These are phyloP conservation scores for Cephus pygmeus DNA, from an alignment of 2,888 invertebrate genomes.

Conservation along the genomic window DNA sequence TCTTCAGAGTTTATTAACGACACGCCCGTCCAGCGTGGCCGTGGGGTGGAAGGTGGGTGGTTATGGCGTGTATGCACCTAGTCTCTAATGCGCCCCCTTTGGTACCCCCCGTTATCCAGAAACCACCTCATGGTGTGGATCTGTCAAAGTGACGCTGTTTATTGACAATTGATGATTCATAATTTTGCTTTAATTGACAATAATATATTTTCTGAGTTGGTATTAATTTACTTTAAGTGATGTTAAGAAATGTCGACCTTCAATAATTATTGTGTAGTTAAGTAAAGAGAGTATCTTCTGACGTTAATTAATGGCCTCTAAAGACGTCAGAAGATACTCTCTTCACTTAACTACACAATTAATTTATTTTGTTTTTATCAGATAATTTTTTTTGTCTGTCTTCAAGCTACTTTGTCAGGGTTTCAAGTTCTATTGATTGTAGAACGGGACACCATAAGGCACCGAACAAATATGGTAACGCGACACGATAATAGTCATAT, in stretches of 20 bases:
- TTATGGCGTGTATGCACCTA: slow-evolving; percentile 15
- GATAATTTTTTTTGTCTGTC: neutral
- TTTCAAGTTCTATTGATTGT: slow-evolving; percentile 19
- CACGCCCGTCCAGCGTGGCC: slow-evolving; percentile 26
- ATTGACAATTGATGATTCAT: neutral
- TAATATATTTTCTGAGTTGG: neutral
- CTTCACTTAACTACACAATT: no score
- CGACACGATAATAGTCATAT: slow-evolving; percentile 49
- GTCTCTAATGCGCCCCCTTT: neutral
- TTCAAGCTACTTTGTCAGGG: neutral
- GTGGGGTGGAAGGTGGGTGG: neutral
- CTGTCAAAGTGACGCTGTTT: neutral
- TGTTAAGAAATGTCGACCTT: no score
- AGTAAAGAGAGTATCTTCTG: no score
- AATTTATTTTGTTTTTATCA: neutral
- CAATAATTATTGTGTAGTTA: no score
- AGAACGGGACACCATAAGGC: slow-evolving; percentile 38
- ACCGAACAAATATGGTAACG: slow-evolving; percentile 44
- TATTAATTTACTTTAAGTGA: neutral
- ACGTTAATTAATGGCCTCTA: no score
- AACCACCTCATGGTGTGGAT: neutral
- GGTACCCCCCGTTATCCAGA: neutral
- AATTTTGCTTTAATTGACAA: neutral
- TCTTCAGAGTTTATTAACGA: slow-evolving; percentile 59
- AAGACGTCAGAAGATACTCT: no score